Conservation (phyloP, 2,113 vertebrate species). For the Cebidichthys violaceus region DNA sequence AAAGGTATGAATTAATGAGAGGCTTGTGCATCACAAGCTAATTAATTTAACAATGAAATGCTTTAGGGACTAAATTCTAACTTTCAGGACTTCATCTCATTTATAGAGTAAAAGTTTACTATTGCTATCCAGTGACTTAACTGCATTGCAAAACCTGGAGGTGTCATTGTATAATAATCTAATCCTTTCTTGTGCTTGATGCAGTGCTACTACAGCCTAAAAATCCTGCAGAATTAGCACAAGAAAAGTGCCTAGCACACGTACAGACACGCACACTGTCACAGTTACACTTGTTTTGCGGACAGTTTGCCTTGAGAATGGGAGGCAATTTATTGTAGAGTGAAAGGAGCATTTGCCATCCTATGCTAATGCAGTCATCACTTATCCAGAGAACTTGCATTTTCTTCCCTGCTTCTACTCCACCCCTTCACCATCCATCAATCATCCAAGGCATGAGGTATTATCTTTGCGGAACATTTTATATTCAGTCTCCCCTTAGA, state of each 20-base stretch:
- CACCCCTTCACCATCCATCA: slow-evolving; percentile 60
- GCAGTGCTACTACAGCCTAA: background rate
- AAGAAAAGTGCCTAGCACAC: slow-evolving; percentile 15
- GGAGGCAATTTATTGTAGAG: slow-evolving; percentile 62
- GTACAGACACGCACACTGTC: background rate
- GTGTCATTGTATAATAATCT: slow-evolving; percentile 26
- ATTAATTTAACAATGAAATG: slow-evolving; percentile 66
- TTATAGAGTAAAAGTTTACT: slow-evolving; percentile 51
- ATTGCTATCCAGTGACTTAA: slow-evolving; percentile 13
- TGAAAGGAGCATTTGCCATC: slow-evolving; percentile 55
- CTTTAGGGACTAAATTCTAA: slow-evolving; percentile 41
- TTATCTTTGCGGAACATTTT: slow-evolving; percentile 62
- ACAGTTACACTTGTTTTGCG: slow-evolving; percentile 47
- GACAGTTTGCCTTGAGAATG: slow-evolving; percentile 54
- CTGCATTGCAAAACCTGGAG: slow-evolving; percentile 37
- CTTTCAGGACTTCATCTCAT: slow-evolving; percentile 41
- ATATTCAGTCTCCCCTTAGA: slow-evolving; percentile 58
- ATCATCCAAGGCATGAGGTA: slow-evolving; percentile 55
- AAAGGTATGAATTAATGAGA: slow-evolving; percentile 72
- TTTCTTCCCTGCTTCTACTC: slow-evolving; percentile 36
- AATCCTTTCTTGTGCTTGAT: slow-evolving; percentile 19
- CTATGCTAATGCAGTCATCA: slow-evolving; percentile 69
- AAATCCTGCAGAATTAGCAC: background rate
- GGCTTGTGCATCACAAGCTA: slow-evolving; percentile 41
- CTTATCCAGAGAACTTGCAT: slow-evolving; percentile 53